A percentile compares a stretch with the other conserved stretches of the same genome.
phyloP scores from a whole-genome alignment of 2,113 vertebrate species.

The Podarcis cretensis region DNA sequence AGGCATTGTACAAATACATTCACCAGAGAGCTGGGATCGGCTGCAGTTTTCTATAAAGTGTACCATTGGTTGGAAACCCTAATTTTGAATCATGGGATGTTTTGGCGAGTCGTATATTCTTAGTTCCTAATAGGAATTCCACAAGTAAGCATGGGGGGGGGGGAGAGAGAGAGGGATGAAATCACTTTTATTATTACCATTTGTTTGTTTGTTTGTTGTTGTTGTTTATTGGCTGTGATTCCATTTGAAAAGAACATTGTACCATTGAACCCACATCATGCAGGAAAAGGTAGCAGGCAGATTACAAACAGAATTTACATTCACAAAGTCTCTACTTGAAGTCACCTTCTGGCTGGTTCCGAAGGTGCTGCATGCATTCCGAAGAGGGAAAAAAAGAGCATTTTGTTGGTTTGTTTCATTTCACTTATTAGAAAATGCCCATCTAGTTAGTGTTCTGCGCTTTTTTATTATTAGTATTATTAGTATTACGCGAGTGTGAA shows the following conservation, averaged over 20 bases:
- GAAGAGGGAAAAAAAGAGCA: conserved; percentile 71
- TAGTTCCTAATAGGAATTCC: conserved; percentile 14
- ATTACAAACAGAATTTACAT: conserved; percentile 81
- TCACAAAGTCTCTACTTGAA: conserved; percentile 76
- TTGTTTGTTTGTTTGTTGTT: conserved; percentile 29
- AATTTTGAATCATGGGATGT: not conserved
- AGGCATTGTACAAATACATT: not conserved
- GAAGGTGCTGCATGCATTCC: conserved; percentile 82
- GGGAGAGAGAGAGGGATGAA: conserved; percentile 81
- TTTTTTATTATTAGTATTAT: not conserved
- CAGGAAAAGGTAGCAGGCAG: conserved; percentile 85
- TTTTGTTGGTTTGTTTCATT: conserved; percentile 57
- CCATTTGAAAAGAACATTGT: conserved; percentile 88
- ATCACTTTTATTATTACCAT: conserved; percentile 80
- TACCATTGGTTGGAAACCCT: not conserved
- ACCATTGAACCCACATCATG: conserved; percentile 86
- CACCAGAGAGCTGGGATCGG: not conserved
- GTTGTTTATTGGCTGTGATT: conserved; percentile 90
- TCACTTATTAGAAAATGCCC: conserved; percentile 70
- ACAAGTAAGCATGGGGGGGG: conserved; percentile 47
- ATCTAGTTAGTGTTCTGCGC: conserved; percentile 71
- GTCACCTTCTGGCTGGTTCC: conserved; percentile 73
- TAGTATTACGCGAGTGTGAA: conserved; percentile 54
- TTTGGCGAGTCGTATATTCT: not conserved
- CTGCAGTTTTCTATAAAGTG: not conserved